Percentiles rank a stretch among this genome's conserved stretches.
Evolutionary conservation across 2,888 invertebrate species (phyloP).

Genomic region (Schrankia costaestrigalis): DNA sequence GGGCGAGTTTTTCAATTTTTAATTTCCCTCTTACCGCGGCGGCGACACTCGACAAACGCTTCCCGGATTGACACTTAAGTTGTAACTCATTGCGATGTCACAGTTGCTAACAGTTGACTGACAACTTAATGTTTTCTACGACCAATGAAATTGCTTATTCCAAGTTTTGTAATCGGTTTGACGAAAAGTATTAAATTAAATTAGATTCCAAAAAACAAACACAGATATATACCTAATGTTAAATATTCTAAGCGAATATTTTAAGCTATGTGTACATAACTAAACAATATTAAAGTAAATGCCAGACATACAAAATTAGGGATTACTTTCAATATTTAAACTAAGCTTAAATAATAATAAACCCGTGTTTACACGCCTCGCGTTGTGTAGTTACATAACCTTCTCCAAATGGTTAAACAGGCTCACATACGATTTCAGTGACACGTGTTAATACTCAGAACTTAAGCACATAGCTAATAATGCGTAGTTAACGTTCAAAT

Average conservation of each 20-base stretch:
- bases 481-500: constrained; percentile 43
- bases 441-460: constrained; percentile 43
- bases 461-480: constrained; percentile 41
- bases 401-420: constrained; percentile 8
- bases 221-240: no score
- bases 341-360: no score
- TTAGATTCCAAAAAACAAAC: no score
- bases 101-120: constrained; percentile 30
- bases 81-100: constrained; percentile 52
- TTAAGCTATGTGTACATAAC: no score
- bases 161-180: no score
- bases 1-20: constrained; percentile 78
- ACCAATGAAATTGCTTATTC: constrained; percentile 32
- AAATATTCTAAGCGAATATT: no score
- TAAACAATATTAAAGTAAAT: no score
- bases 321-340: no score
- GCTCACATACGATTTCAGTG: constrained; percentile 32
- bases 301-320: no score
- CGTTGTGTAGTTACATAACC: background rate
- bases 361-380: no score
- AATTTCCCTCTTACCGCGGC: constrained; percentile 70
- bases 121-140: constrained; percentile 43
- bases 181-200: no score
- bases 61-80: constrained; percentile 68
- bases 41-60: constrained; percentile 60